These are phyloP conservation scores for Escarpia spicata DNA, from an alignment of 2,888 invertebrate species.

Conservation along the genomic window DNA sequence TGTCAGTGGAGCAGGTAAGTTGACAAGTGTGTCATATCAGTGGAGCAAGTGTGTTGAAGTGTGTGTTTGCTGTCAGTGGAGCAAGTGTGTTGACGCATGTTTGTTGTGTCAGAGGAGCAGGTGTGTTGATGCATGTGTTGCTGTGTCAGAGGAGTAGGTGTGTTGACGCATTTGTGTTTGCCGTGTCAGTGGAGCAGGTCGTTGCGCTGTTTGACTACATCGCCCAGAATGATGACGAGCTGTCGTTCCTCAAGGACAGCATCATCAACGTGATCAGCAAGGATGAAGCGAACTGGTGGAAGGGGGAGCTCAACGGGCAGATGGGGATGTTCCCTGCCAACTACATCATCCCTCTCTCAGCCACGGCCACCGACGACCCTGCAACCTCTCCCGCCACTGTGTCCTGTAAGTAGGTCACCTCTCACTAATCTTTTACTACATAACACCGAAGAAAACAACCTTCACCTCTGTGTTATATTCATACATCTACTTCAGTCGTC, in stretches of 20 bases:
- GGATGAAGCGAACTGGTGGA: conserved; percentile 97
- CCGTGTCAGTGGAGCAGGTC: conserved; percentile 77
- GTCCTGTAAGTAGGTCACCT: background rate
- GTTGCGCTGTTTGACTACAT: conserved; percentile 60
- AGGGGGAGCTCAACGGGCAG: conserved; percentile 86
- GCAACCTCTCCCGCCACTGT: background rate
- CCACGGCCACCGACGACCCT: conserved; percentile 23
- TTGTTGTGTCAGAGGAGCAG: background rate
- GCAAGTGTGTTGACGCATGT: background rate
- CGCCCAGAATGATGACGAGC: conserved; percentile 62
- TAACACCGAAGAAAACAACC: background rate
- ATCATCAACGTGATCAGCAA: conserved; percentile 74
- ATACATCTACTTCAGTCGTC: too few species aligned
- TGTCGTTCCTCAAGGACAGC: conserved; percentile 61
- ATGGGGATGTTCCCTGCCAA: conserved; percentile 95
- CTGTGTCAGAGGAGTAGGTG: background rate
- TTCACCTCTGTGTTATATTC: background rate
- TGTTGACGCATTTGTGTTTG: conserved; percentile 13
- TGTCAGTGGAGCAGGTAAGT: conserved; percentile 77
- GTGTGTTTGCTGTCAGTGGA: background rate
- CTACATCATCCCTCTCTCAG: conserved; percentile 77
- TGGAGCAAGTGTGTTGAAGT: conserved; percentile 77
- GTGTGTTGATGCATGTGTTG: background rate
- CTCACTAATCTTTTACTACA: background rate
- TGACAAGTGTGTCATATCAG: conserved; percentile 25